A percentile compares a stretch with the other conserved stretches of the same genome.
Conservation (phyloP, 1,140 invertebrate species). For the Drosophila lacertosa region DNA sequence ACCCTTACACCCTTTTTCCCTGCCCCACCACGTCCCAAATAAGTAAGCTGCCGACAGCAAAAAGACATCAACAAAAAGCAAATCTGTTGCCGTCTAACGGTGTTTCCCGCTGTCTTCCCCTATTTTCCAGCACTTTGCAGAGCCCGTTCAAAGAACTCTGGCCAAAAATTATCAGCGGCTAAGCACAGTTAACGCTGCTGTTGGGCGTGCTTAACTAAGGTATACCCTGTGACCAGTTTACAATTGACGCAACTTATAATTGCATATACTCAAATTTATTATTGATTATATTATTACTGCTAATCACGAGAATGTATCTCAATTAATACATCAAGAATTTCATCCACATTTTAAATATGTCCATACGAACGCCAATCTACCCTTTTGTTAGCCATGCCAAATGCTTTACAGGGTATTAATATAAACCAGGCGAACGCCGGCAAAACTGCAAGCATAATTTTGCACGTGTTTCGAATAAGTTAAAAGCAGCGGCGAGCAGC, state of each 20-base stretch:
- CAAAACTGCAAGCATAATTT: constrained; percentile 70
- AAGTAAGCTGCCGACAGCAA: neutral
- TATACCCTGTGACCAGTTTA: neutral
- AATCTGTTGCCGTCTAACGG: constrained; percentile 21
- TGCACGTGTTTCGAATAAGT: constrained; percentile 81
- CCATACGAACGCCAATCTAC: neutral
- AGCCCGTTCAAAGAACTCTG: neutral
- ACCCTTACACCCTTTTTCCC: neutral
- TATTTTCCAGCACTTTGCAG: too few relatives aligned
- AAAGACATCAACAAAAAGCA: constrained; percentile 26
- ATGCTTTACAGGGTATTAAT: too few relatives aligned
- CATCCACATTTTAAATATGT: too few relatives aligned
- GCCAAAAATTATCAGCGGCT: constrained; percentile 57
- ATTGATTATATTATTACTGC: too few relatives aligned
- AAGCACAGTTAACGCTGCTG: constrained; percentile 23
- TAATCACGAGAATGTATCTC: too few relatives aligned
- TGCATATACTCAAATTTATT: too few relatives aligned
- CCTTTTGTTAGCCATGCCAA: neutral
- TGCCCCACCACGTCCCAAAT: too few relatives aligned
- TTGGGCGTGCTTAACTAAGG: neutral
- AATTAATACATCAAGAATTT: too few relatives aligned
- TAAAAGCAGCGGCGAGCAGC: constrained; percentile 23
- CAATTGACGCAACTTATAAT: too few relatives aligned
- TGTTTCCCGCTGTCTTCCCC: neutral
- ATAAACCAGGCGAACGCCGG: constrained; percentile 13